Conservation (phyloP, 2,113 vertebrate genomes). For the Oceanites oceanicus region DNA sequence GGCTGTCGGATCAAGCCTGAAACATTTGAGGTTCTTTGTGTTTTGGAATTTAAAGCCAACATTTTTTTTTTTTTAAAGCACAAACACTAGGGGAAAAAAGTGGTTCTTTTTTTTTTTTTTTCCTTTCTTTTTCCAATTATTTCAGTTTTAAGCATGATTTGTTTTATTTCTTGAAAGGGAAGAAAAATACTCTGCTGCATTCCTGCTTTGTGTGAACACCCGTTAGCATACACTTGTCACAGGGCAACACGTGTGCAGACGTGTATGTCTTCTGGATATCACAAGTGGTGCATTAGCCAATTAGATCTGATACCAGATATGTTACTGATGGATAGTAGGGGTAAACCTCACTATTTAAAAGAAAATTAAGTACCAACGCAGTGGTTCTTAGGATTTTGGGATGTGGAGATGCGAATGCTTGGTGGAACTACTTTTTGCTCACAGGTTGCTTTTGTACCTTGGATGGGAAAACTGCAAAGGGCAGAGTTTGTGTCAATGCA, state of each 20-base stretch:
- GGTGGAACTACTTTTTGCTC: not conserved
- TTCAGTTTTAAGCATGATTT: slow-evolving; percentile 6
- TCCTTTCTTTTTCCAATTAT: not conserved
- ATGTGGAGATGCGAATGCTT: not conserved
- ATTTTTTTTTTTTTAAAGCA: not conserved
- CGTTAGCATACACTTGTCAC: not conserved
- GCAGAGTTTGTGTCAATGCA: not conserved
- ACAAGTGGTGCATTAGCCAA: slow-evolving; percentile 6
- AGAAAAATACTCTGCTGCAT: not conserved
- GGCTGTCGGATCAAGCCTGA: slow-evolving; percentile 50
- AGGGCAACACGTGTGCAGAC: not conserved
- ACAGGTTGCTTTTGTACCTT: not conserved
- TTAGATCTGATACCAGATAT: not conserved
- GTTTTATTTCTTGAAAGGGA: slow-evolving; percentile 22
- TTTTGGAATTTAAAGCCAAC: slow-evolving; percentile 37
- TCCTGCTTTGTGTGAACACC: not conserved
- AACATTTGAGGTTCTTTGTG: slow-evolving; percentile 3
- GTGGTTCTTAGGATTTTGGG: not conserved
- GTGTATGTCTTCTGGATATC: not conserved
- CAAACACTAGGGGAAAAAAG: slow-evolving; percentile 2
- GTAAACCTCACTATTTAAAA: not conserved
- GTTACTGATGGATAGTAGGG: not conserved
- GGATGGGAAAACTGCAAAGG: not conserved
- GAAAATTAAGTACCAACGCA: not conserved
- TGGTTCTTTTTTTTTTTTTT: not conserved